These are phyloP conservation scores for Hylaeus anthracinus DNA, from an alignment of 1,140 invertebrate species.

Conservation along the genomic window DNA sequence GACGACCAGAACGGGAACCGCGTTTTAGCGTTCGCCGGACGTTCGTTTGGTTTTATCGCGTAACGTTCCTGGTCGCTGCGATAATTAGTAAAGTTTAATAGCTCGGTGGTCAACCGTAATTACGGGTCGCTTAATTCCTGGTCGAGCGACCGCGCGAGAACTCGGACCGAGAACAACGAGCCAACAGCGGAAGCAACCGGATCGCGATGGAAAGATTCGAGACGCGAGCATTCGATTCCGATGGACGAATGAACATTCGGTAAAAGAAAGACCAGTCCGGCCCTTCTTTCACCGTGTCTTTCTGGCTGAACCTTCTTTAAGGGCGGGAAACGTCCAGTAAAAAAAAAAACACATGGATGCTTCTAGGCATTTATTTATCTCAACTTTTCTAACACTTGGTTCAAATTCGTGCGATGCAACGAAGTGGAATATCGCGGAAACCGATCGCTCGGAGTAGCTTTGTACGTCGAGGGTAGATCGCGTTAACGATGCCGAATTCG, in stretches of 20 bases:
- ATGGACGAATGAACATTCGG: too few relatives aligned
- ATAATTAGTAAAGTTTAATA: slow-evolving; percentile 60
- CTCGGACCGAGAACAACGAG: not conserved
- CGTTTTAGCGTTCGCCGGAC: slow-evolving; percentile 11
- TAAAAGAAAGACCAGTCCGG: too few relatives aligned
- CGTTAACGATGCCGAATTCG: slow-evolving; percentile 11
- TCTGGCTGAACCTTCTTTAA: too few relatives aligned
- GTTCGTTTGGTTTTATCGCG: not conserved
- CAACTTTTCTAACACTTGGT: too few relatives aligned
- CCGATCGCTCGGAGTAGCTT: too few relatives aligned
- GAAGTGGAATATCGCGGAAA: too few relatives aligned
- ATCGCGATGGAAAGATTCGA: not conserved
- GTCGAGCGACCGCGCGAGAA: not conserved
- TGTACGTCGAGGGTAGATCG: not conserved
- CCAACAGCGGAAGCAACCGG: not conserved
- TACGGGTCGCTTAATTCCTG: slow-evolving; percentile 35
- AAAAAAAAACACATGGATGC: too few relatives aligned
- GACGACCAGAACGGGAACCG: not conserved
- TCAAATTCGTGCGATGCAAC: too few relatives aligned
- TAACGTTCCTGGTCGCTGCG: slow-evolving; percentile 29
- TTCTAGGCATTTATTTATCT: too few relatives aligned
- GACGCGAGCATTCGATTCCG: not conserved
- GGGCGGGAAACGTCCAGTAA: too few relatives aligned
- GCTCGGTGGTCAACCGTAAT: slow-evolving; percentile 49
- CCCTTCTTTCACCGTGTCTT: too few relatives aligned